Percentiles rank a stretch among this genome's conserved stretches.
These are phyloP conservation scores for Myotis pilosus DNA, from an alignment of 2,797 vertebrate species.

Conservation along the genomic window DNA sequence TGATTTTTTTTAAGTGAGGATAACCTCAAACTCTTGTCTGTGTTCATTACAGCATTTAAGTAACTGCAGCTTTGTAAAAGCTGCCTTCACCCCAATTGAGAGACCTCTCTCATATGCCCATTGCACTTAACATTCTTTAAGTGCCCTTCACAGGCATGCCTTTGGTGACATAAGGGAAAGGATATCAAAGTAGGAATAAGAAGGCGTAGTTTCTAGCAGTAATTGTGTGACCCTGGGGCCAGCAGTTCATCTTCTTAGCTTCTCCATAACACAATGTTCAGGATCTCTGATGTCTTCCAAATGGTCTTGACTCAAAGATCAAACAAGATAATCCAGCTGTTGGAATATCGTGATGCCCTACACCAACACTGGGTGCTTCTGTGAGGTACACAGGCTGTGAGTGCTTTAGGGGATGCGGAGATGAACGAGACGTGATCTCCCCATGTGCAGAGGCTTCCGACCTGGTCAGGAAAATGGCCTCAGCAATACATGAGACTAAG, in stretches of 20 bases:
- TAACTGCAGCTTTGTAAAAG: neutral
- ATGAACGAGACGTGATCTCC: neutral
- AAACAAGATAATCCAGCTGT: neutral
- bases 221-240: neutral
- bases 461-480: neutral
- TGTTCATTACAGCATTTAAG: neutral
- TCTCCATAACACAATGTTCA: neutral
- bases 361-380: neutral
- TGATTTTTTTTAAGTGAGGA: neutral
- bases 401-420: neutral
- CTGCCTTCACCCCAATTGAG: neutral
- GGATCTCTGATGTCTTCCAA: neutral
- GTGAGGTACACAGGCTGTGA: neutral
- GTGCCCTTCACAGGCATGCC: neutral
- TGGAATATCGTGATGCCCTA: neutral
- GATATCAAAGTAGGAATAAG: neutral
- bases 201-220: neutral
- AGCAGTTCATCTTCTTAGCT: neutral
- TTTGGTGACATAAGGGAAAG: neutral
- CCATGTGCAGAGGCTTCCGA: neutral
- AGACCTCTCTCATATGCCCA: neutral
- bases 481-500: neutral
- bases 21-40: conserved; percentile 7
- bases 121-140: conserved; percentile 40
- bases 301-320: conserved; percentile 6